These are phyloP conservation scores for Ceratotherium simum DNA, from an alignment of 2,113 vertebrate genomes.

Conservation along the genomic window DNA sequence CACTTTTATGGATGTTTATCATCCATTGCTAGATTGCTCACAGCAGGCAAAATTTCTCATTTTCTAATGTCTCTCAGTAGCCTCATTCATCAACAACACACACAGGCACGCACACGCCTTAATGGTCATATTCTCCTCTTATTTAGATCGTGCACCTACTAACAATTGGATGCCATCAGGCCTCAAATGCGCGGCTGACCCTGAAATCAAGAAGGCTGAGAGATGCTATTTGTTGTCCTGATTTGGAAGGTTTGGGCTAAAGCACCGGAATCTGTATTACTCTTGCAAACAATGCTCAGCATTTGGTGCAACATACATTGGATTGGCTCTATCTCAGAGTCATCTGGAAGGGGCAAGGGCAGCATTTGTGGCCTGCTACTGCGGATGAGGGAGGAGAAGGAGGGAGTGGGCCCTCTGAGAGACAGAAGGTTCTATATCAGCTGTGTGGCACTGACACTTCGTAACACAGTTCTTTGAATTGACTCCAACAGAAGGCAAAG, in stretches of 20 bases:
- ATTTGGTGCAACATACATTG: rapidly evolving
- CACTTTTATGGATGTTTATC: background rate
- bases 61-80: conserved; percentile 17
- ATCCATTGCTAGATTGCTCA: background rate
- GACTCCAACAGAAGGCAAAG: background rate
- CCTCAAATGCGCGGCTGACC: background rate
- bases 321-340: background rate
- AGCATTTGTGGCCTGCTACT: background rate
- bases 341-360: background rate
- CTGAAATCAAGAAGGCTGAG: background rate
- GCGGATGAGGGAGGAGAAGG: background rate
- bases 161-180: background rate
- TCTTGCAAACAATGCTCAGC: background rate
- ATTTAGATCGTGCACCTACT: background rate
- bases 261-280: background rate
- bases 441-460: background rate
- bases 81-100: background rate
- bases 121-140: background rate
- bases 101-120: background rate
- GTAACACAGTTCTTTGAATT: background rate
- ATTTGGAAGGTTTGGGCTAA: background rate
- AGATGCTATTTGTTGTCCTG: background rate
- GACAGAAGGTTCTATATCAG: background rate
- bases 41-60: background rate
- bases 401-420: background rate